These are phyloP conservation scores for Shinisaurus crocodilurus DNA, from an alignment of 2,113 vertebrate genomes.

Conservation along the genomic window DNA sequence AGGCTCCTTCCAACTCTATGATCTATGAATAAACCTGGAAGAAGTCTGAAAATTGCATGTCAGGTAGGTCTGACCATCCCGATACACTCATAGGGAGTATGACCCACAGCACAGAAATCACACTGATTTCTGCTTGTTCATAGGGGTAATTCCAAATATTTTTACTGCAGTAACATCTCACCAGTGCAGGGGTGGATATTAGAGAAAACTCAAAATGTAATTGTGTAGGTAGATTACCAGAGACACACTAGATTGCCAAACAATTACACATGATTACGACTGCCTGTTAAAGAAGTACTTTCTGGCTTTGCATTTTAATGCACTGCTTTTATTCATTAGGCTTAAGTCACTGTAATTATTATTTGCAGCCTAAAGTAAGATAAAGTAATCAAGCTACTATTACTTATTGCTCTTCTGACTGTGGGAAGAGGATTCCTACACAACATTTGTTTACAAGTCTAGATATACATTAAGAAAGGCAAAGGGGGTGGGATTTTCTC, in stretches of 20 bases:
- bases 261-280: slow-evolving; percentile 41
- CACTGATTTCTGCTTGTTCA: not conserved
- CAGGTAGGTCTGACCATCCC: not conserved
- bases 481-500: not conserved
- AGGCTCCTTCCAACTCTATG: no score
- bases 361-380: slow-evolving; percentile 62
- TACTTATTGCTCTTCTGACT: slow-evolving; percentile 35
- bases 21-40: no score
- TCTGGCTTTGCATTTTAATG: slow-evolving; percentile 62
- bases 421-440: slow-evolving; percentile 32
- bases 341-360: slow-evolving; percentile 65
- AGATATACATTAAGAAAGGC: not conserved
- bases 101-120: not conserved
- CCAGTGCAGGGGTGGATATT: slow-evolving; percentile 30
- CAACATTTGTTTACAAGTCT: slow-evolving; percentile 18
- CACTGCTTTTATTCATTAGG: slow-evolving; percentile 62
- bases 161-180: not conserved
- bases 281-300: slow-evolving; percentile 41
- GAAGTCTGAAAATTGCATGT: not conserved
- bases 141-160: not conserved
- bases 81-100: not conserved
- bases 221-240: slow-evolving; percentile 45
- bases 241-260: slow-evolving; percentile 49
- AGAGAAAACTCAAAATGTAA: slow-evolving; percentile 26
- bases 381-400: slow-evolving; percentile 59